A percentile compares a stretch with the other conserved stretches of the same genome.
These are phyloP conservation scores for Sebastes flavidus DNA, from an alignment of 2,797 vertebrate species.

Conservation along the genomic window DNA sequence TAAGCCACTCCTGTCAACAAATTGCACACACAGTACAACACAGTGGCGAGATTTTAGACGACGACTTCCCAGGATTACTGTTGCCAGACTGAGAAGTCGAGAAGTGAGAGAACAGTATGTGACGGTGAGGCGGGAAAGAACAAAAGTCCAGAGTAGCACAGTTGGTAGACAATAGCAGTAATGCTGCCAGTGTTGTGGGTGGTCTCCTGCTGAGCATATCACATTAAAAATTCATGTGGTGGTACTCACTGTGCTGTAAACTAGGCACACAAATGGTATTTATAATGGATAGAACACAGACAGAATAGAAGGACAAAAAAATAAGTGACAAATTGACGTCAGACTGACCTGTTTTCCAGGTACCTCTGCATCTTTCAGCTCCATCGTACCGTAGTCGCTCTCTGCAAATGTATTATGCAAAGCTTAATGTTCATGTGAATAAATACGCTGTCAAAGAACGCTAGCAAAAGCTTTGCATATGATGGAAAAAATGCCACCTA, in stretches of 20 bases:
- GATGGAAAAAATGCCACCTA: background rate
- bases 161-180: conserved; percentile 4
- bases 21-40: conserved; percentile 19
- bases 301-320: background rate
- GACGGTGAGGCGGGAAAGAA: conserved; percentile 3
- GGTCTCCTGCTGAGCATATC: conserved; percentile 8
- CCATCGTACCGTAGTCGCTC: conserved; percentile 65
- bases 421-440: background rate
- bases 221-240: conserved; percentile 12
- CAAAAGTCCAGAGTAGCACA: conserved; percentile 1
- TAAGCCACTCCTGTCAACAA: conserved; percentile 76
- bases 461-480: background rate
- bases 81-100: background rate
- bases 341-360: conserved; percentile 72
- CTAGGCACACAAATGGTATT: background rate
- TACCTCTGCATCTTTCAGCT: conserved; percentile 68
- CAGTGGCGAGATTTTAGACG: background rate
- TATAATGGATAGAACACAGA: background rate
- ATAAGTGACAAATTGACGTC: background rate
- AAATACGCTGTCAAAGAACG: background rate
- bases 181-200: conserved; percentile 6
- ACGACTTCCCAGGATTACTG: background rate
- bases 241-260: background rate
- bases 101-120: background rate
- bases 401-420: conserved; percentile 67